A percentile compares a stretch with the other conserved stretches of the same genome.
Conservation (phyloP, 2,113 vertebrate genomes). For the Pungitius pungitius region DNA sequence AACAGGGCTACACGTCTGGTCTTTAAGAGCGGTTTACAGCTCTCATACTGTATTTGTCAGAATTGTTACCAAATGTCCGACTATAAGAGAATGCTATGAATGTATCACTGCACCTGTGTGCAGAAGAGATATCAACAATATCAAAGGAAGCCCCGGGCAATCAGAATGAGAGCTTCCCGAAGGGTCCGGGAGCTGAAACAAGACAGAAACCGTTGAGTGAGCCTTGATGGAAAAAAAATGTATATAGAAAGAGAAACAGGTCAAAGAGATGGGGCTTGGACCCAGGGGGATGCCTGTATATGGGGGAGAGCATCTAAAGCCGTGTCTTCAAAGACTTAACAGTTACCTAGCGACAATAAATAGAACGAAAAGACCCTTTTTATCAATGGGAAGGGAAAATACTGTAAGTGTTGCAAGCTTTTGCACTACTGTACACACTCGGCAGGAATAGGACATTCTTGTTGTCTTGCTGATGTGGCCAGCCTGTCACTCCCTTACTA, state of each 20-base stretch:
- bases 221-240: constrained; percentile 55
- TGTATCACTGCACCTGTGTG: constrained; percentile 42
- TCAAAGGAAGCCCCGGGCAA: constrained; percentile 53
- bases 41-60: constrained; percentile 9
- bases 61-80: constrained; percentile 25
- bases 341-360: constrained; percentile 28
- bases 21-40: constrained; percentile 14
- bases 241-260: constrained; percentile 32
- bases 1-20: neutral
- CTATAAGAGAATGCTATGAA: constrained; percentile 19
- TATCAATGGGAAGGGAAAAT: constrained; percentile 31
- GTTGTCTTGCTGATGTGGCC: neutral
- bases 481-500: neutral
- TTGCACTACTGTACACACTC: constrained; percentile 3
- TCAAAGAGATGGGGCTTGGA: constrained; percentile 57
- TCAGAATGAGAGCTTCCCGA: constrained; percentile 55
- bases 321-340: constrained; percentile 32
- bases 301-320: constrained; percentile 46
- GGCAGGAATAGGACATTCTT: neutral
- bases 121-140: constrained; percentile 50
- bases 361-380: constrained; percentile 24
- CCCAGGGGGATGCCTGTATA: constrained; percentile 52
- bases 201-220: constrained; percentile 69
- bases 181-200: constrained; percentile 60
- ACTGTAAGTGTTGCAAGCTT: neutral